phyloP scores from a whole-genome alignment of 2,888 invertebrate species.

The Meteorus cinctellus region DNA sequence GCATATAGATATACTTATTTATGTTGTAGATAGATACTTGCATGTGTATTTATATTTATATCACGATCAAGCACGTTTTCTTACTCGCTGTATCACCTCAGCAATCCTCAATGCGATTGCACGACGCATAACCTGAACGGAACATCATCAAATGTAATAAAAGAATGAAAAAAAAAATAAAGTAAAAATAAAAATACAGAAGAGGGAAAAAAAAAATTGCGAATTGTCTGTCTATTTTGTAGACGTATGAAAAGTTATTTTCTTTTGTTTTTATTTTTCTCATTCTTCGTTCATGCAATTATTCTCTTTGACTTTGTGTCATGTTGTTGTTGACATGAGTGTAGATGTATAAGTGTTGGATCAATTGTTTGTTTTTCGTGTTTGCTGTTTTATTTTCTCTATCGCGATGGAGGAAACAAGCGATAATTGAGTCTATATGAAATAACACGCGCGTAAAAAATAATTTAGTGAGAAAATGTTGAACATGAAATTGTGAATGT shows the following conservation, averaged over 20 bases:
- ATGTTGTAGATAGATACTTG: neutral
- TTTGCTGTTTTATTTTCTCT: neutral
- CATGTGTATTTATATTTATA: slow-evolving; percentile 10
- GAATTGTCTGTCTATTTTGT: neutral
- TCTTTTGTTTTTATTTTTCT: neutral
- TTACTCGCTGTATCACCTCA: slow-evolving; percentile 23
- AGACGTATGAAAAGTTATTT: neutral
- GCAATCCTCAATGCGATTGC: neutral
- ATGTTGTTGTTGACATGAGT: neutral
- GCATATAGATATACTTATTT: slow-evolving; percentile 6
- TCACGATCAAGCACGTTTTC: slow-evolving; percentile 27
- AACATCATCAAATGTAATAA: neutral
- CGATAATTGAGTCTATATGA: neutral
- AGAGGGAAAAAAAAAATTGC: neutral
- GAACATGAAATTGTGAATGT: neutral
- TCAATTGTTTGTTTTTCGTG: slow-evolving; percentile 6
- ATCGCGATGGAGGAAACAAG: neutral
- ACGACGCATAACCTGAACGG: neutral
- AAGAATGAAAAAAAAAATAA: neutral
- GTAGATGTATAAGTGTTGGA: neutral
- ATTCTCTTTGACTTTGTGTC: slow-evolving; percentile 17
- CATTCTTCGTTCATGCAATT: neutral
- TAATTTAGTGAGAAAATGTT: neutral
- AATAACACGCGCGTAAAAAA: neutral
- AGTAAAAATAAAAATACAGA: neutral